A percentile compares a stretch with the other conserved stretches of the same genome.
These are phyloP conservation scores for Holacanthella duospinosa DNA, from an alignment of 2,888 invertebrate species.

Conservation along the genomic window DNA sequence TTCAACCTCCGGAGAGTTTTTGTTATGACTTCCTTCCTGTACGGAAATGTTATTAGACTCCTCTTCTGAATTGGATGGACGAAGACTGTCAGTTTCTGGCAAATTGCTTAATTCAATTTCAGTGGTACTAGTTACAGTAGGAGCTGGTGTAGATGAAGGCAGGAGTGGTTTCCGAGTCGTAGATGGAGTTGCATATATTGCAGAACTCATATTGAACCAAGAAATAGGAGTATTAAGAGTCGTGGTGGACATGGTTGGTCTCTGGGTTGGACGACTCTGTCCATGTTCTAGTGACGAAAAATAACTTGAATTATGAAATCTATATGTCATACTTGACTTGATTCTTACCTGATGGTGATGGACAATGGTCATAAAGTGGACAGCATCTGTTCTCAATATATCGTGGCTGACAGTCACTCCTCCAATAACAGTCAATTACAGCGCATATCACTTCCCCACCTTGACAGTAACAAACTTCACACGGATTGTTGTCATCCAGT, in stretches of 20 bases:
- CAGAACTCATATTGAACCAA: constrained; percentile 18
- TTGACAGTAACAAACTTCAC: constrained; percentile 69
- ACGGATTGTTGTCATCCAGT: constrained; percentile 59
- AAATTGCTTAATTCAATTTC: background rate
- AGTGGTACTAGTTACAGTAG: background rate
- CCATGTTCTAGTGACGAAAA: constrained; percentile 15
- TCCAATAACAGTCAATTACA: constrained; percentile 61
- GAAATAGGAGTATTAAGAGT: constrained; percentile 8
- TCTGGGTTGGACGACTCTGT: constrained; percentile 13
- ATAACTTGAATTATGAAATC: background rate
- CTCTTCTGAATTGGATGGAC: background rate
- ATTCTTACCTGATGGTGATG: constrained; percentile 43
- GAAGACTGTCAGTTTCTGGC: background rate
- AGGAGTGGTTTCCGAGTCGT: constrained; percentile 9
- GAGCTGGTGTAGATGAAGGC: background rate
- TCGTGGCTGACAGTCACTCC: constrained; percentile 63
- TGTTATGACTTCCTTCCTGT: no score
- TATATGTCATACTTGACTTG: no score
- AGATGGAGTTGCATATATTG: constrained; percentile 3
- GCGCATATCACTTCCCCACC: constrained; percentile 69
- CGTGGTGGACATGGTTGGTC: constrained; percentile 12
- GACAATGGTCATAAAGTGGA: constrained; percentile 71
- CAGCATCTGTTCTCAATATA: constrained; percentile 65
- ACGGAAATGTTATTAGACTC: background rate
- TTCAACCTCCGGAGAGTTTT: no score